Conservation (phyloP, 2,113 vertebrate species). For the Recurvirostra avosetta region DNA sequence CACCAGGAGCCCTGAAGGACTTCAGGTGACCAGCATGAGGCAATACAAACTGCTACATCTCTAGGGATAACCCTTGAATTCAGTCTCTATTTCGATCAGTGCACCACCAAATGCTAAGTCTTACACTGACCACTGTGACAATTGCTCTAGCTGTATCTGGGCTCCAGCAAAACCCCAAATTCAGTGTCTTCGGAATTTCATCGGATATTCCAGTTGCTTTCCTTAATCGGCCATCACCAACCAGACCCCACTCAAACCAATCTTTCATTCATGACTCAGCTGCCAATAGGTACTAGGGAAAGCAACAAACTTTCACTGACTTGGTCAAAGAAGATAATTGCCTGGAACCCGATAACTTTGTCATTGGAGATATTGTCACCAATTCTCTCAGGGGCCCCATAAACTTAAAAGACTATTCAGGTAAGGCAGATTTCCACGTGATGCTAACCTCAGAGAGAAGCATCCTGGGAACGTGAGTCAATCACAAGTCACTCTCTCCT, state of each 20-base stretch:
- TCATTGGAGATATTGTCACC: neutral
- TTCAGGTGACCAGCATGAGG: neutral
- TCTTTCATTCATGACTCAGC: neutral
- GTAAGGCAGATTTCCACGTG: neutral
- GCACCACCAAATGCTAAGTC: neutral
- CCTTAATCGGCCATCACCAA: neutral
- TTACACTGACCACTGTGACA: neutral
- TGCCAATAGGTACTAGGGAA: neutral
- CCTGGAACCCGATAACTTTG: neutral
- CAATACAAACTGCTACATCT: neutral
- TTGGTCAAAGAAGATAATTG: neutral
- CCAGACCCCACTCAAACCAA: neutral
- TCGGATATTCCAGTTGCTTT: neutral
- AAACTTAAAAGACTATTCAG: neutral
- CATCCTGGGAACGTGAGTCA: neutral
- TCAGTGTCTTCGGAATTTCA: neutral
- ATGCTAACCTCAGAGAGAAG: neutral
- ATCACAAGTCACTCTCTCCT: neutral
- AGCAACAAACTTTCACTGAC: neutral
- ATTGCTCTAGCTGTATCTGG: neutral
- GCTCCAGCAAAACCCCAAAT: neutral
- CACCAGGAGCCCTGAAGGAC: neutral
- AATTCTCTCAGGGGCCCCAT: neutral
- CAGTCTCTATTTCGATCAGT: neutral
- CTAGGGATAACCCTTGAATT: neutral